Percentiles rank a stretch among this genome's conserved stretches.
These are phyloP conservation scores for Leptestheria dahalacensis DNA, from an alignment of 1,140 invertebrate species.

Conservation along the genomic window DNA sequence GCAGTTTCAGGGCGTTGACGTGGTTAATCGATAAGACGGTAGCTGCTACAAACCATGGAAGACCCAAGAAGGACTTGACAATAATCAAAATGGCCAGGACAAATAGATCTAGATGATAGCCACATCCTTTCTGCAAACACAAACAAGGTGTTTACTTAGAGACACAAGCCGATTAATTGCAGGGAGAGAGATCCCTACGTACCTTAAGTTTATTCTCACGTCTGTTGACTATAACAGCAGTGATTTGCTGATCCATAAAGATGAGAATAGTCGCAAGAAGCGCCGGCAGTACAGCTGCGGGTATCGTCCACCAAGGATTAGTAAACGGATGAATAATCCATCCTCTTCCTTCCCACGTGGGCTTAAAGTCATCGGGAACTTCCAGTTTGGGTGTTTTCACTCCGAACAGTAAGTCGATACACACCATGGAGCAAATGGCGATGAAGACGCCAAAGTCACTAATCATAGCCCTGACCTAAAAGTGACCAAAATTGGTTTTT, in stretches of 20 bases:
- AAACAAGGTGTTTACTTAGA: constrained; percentile 10
- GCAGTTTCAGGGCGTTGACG: constrained; percentile 27
- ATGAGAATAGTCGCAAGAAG: constrained; percentile 29
- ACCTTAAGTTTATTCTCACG: constrained; percentile 32
- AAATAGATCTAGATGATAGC: constrained; percentile 33
- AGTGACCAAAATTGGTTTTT: constrained; percentile 1
- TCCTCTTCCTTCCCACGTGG: constrained; percentile 24
- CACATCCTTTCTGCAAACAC: constrained; percentile 28
- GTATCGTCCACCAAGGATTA: constrained; percentile 22
- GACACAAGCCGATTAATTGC: no score
- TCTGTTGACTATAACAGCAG: constrained; percentile 32
- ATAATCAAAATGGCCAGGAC: constrained; percentile 28
- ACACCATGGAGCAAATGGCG: constrained; percentile 30
- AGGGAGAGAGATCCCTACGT: background rate
- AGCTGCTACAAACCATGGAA: constrained; percentile 36
- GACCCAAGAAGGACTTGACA: constrained; percentile 30
- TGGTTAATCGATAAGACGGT: constrained; percentile 30
- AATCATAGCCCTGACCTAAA: constrained; percentile 27
- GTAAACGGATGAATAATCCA: constrained; percentile 27
- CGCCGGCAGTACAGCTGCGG: constrained; percentile 24
- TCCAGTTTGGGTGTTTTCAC: constrained; percentile 31
- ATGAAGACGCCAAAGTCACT: constrained; percentile 36
- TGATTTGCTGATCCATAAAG: constrained; percentile 33
- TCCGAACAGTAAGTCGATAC: constrained; percentile 25
- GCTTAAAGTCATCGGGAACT: constrained; percentile 25